A percentile compares a stretch with the other conserved stretches of the same genome.
These are phyloP conservation scores for Pipistrellus pipistrellus DNA, from an alignment of 2,797 vertebrate species.

Conservation along the genomic window DNA sequence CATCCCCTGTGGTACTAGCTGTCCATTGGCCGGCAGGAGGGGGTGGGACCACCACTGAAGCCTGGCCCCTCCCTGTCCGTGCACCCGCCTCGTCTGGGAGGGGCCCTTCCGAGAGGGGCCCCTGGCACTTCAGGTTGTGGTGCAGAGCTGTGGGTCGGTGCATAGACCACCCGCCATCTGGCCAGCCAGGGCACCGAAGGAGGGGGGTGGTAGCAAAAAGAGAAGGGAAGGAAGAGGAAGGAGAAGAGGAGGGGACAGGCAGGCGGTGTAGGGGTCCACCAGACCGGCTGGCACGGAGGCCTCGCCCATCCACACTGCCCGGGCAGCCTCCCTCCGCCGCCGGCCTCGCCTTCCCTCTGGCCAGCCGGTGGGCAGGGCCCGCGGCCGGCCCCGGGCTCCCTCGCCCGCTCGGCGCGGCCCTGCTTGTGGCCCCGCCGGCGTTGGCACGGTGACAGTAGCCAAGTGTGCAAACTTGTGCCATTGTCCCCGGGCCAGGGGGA, in stretches of 20 bases:
- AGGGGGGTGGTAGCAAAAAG: neutral
- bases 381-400: neutral
- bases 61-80: neutral
- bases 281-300: constrained; percentile 92
- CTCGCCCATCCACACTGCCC: constrained; percentile 95
- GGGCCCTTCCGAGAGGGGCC: neutral
- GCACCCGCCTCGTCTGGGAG: too few relatives aligned
- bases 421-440: constrained; percentile 97
- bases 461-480: constrained; percentile 99
- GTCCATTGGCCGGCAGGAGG: neutral
- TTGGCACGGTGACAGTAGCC: constrained; percentile 99
- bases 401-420: constrained; percentile 96
- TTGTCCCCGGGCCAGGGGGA: constrained; percentile 98
- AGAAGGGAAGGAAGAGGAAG: neutral
- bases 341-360: constrained; percentile 93
- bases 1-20: fast-evolving
- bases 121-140: neutral
- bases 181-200: neutral
- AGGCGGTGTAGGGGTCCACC: constrained; percentile 45
- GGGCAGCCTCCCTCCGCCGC: constrained; percentile 92
- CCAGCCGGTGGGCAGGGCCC: constrained; percentile 89
- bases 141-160: neutral
- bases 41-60: neutral
- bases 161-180: neutral
- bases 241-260: neutral